Base-by-base conservation (phyloP, 2,888 invertebrate species). In the Oscheius sp. region DNA sequence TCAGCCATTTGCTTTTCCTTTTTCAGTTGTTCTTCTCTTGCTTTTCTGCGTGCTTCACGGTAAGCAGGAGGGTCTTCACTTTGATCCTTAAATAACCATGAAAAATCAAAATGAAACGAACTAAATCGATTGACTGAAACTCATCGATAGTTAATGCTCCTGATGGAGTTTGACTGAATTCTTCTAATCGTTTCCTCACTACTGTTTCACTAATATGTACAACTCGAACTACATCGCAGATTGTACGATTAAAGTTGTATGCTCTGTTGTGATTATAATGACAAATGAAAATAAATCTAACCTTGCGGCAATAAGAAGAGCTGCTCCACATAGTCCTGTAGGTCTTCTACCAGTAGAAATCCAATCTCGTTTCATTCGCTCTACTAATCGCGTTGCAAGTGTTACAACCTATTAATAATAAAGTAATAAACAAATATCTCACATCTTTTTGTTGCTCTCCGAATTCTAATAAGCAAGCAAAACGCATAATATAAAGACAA, bases 321-420 rank as follows among this genome's bases (percentile, higher is more conserved):
- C 97, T 86, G 98, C 97, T 26, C 98, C 98, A 88, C 97, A 98
- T 22, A 98, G 90, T 12, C 97, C 98, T 0, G 96, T 95, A 0
- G 98, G 97, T 78, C 96, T 89, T 69, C 98, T 90, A 6, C 98
- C 98, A 0, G 93, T 94, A 87, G 95, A 94, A 87, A 98, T 92
- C 87, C 94, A 96, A 88, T 98, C 98, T 83, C 94, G 90, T 88
- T 96, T 97, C 98, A 98, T 98, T 81, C 98, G 90, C 87, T 94
- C 93, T 24, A 97, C 94, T 70, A 98, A 89, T 66, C 97, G 90
- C 67, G 94, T 89, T 0, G 97, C 97, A 1, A 97, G 95, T 90
- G 92, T 93, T 65, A 93, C 92, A 4, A 98, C 96, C 86, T 83
- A 33, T 24, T 72, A 36, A 67, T 26, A 14, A 6, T 32, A 8